Base-by-base conservation (phyloP, 2,113 vertebrate genomes). In the Serilophus lunatus region DNA sequence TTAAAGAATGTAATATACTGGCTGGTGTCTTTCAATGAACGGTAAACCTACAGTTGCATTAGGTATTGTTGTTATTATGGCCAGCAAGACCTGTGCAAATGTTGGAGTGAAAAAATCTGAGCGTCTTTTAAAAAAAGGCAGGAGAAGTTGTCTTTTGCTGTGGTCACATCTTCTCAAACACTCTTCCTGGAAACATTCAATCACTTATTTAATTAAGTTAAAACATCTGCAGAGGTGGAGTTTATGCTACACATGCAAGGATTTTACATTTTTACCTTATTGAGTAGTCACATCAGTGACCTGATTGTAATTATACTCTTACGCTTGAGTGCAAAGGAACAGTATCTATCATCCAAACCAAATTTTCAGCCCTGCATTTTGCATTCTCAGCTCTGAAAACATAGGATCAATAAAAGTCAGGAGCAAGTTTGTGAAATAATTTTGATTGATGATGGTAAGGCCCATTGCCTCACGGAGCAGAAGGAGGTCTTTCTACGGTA, bases 391-490 rank as follows among this genome's bases (percentile, higher is more conserved):
- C 15, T 90, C 79, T 80, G 63, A 90, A 91, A 82, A 70, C 2
- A 3, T 0, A 70, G 29, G 71, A 75, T 88, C 66, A 88, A 71
- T 35, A 69, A 50, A 80, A 88, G 68, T 40, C 42, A 86, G 70
- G 78, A 94, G 82, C 38, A 90, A 88, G 60, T 36, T 80, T 82
- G 79, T 90, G 93, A 87, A 96, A 95, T 83, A 31, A 54, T 56
- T 86, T 66, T 83, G 75, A 88, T 66, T 66, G 82, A 86, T 90
- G 87, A 92, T 2, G 1, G 18, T 66, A 61, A 82, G 56, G 65
- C 25, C 49, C 54, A 17, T 91, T 92, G 66, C 82, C 31, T 95
- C 85, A 74, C 22, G 0, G 5, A 87, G 84, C 33, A 50, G 53
- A 12, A 72, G 45, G 24, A 90, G 23, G 31, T 69, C 22, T 82